Evolutionary conservation across 2,797 vertebrate genomes (phyloP), one percentile per base, ranked within the genome.

Genomic region (Cirrhinus mrigala): DNA sequence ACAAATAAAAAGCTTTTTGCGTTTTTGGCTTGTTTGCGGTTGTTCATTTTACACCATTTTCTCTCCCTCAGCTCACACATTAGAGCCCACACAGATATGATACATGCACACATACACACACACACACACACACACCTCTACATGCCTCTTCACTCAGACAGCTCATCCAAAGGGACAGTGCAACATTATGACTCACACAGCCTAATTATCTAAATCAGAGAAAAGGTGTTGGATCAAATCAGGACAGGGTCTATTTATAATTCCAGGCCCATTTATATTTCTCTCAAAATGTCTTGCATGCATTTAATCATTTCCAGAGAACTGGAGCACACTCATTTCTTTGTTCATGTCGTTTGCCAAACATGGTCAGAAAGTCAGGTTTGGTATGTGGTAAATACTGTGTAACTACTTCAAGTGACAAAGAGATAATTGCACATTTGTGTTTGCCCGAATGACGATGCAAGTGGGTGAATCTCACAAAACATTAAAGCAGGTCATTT

Each of bases 161-260:
- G 88, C 92, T 94, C 91, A 93, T 94, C 91, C 91, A 88, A 89
- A 90, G 91, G 91, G 92, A 93, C 89, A 93, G 86, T 91, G 85
- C 89, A 93, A 94, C 93, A 94, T 88, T 76, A 86, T 94, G 93
- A 94, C 92, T 94, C 94, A 95, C 54, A 79, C 88, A 89, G 90
- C 88, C 91, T 88, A 93, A 94, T 91, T 90, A 94, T 93, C 93
- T 91, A 91, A 89, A 87, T 90, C 91, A 87, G 90, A 89, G 90
- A 66, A 83, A 82, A 56, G 40, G 58, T 64, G 56, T 87, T 87
- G 24, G 83, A 84, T 79, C 93, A 94, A 93, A 93, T 89, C 92
- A 90, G 93, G 93, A 93, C 92, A 88, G 69, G 12, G 83, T 88
- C 93, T 94, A 95, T 95, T 95, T 94, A 93, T 94, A 94, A 91